Evolutionary conservation across 2,888 invertebrate species (phyloP), one percentile per base, ranked within the genome.

Genomic region (Drosophila helvetica): DNA sequence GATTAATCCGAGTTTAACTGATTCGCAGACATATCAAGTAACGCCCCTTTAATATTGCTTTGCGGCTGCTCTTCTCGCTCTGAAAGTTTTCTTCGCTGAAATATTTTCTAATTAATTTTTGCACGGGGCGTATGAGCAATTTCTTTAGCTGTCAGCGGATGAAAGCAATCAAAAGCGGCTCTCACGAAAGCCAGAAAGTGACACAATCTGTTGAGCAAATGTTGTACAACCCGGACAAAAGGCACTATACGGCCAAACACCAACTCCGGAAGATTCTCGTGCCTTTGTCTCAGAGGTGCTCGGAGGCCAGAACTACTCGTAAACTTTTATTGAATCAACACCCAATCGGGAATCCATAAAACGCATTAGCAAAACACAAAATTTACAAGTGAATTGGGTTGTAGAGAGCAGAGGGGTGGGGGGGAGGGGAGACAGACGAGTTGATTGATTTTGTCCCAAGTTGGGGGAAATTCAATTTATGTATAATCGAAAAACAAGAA

Each of bases 401-500:
- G 27, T 1, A 7, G 7, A 2, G n/a, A n/a, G n/a, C n/a, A n/a
- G n/a, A 7, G 1, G 38, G 15, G 1, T 0, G 2, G 12, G 12
- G 5, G 6, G 15, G 5, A 0, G 58, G 66, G 50, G 25, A 33
- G 57, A 63, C 51, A 63, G 63, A 67, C 55, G 51, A 64, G 42
- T 64, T 86, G 88, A 85, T 85, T 85, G 88, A 75, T 77, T 88
- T 74, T 59, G 66, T 59, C 71, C 55, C 66, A 58, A 33, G 43
- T 48, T 22, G 58, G 56, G 47, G 66, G 60, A 85, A 85, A 88
- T 75, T 86, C 74, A 80, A 88, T 83, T 88, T 88, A 77, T 76
- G 69, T 38, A 15, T 38, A 79, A 83, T 86, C 83, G 69, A 72
- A 75, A 80, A 56, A 43, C 58, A 38, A 42, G 19, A 2, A 52